Evolutionary conservation across 2,113 vertebrate species (phyloP).

Genomic region (Tautogolabrus adspersus): DNA sequence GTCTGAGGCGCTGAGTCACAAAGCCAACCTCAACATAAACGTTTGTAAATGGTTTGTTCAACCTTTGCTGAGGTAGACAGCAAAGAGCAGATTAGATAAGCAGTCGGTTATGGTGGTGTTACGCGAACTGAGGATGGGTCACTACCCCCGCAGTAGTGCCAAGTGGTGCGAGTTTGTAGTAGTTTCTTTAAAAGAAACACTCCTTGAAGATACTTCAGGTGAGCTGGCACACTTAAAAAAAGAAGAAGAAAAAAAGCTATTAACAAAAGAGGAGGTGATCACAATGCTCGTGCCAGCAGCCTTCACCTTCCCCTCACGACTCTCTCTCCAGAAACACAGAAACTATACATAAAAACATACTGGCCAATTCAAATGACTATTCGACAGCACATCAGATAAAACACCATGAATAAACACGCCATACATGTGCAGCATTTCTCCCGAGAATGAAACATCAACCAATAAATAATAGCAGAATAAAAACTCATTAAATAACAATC

Average conservation of each 20-base stretch:
- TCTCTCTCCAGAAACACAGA: slow-evolving; percentile 53
- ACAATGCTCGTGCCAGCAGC: slow-evolving; percentile 49
- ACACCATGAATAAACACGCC: slow-evolving; percentile 66
- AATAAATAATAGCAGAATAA: slow-evolving; percentile 77
- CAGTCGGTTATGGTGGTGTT: slow-evolving; percentile 2
- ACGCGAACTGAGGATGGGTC: slow-evolving; percentile 7
- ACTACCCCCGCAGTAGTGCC: slow-evolving; percentile 12
- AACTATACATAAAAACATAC: slow-evolving; percentile 68
- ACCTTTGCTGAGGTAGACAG: slow-evolving; percentile 58
- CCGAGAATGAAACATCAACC: slow-evolving; percentile 60
- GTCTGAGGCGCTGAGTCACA: slow-evolving; percentile 26
- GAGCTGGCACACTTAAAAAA: slow-evolving; percentile 50
- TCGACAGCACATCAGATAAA: slow-evolving; percentile 64
- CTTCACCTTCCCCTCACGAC: slow-evolving; percentile 18
- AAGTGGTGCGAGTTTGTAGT: slow-evolving; percentile 9
- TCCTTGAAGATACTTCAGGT: slow-evolving; percentile 57
- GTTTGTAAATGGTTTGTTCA: slow-evolving; percentile 19
- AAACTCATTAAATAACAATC: slow-evolving; percentile 82
- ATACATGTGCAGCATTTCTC: slow-evolving; percentile 75
- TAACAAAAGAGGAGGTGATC: slow-evolving; percentile 59
- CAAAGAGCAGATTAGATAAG: slow-evolving; percentile 46
- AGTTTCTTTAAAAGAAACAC: slow-evolving; percentile 55
- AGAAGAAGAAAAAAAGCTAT: slow-evolving; percentile 19
- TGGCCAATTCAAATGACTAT: slow-evolving; percentile 56
- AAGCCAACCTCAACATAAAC: slow-evolving; percentile 13